phyloP scores from a whole-genome alignment of 2,888 invertebrate genomes.

The Adelognathus sp. region DNA sequence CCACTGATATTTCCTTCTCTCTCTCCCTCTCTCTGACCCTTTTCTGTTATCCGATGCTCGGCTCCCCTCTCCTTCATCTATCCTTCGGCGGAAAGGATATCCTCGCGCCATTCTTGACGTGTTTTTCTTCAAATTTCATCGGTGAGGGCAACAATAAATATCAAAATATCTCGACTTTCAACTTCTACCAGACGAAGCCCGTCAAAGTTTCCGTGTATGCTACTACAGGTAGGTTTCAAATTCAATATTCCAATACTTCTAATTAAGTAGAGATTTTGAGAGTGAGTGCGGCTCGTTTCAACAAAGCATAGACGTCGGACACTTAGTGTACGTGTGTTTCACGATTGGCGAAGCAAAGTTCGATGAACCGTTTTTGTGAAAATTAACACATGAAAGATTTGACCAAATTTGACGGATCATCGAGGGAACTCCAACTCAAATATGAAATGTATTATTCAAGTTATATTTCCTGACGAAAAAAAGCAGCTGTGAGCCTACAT shows the following conservation, averaged over 20 bases:
- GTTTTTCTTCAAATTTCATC: conserved; percentile 56
- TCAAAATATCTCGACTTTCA: conserved; percentile 19
- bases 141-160: conserved; percentile 43
- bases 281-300: neutral
- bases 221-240: neutral
- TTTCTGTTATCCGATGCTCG: conserved; percentile 30
- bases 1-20: conserved; percentile 57
- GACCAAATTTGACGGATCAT: too few species aligned
- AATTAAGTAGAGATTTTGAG: neutral
- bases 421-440: too few species aligned
- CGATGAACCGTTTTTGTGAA: too few species aligned
- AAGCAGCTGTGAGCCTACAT: too few species aligned
- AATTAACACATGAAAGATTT: too few species aligned
- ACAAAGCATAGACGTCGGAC: neutral
- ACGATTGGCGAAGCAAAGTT: too few species aligned
- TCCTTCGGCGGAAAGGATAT: conserved; percentile 8
- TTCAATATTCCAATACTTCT: neutral
- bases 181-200: neutral
- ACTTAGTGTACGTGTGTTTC: neutral
- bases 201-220: neutral
- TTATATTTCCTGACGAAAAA: too few species aligned
- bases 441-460: too few species aligned
- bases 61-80: neutral
- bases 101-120: conserved; percentile 25
- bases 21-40: conserved; percentile 28